Conservation (phyloP, 2,113 vertebrate genomes). For the Lutjanus erythropterus region DNA sequence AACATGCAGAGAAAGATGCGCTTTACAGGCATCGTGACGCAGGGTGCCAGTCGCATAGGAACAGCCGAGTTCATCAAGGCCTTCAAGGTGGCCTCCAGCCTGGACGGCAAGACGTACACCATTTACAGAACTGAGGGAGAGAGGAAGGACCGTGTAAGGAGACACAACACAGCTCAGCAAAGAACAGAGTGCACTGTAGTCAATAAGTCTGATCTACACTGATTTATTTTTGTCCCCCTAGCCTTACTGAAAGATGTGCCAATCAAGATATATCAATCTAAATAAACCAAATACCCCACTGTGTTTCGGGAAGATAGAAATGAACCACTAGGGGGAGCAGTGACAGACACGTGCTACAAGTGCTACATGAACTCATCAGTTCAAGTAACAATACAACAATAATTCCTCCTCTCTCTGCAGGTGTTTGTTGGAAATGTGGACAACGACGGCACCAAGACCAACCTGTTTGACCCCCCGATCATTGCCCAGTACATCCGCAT, state of each 20-base stretch:
- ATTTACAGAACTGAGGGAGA: conserved; percentile 80
- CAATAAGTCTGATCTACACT: background rate
- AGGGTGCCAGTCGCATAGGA: conserved; percentile 92
- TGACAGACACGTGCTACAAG: no score
- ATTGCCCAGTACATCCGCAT: conserved; percentile 91
- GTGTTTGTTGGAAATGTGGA: conserved; percentile 90
- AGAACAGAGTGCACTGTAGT: background rate
- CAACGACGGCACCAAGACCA: conserved; percentile 87
- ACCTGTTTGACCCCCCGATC: conserved; percentile 90
- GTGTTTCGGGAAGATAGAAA: no score
- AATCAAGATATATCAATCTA: no score
- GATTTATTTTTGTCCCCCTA: background rate
- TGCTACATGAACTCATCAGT: no score
- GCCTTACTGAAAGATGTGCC: no score
- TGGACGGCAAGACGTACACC: conserved; percentile 86
- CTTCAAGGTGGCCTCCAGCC: conserved; percentile 93
- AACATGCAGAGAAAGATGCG: conserved; percentile 92
- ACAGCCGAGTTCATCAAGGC: conserved; percentile 88
- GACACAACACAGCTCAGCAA: background rate
- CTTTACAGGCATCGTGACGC: conserved; percentile 90
- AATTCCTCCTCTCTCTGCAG: conserved; percentile 69
- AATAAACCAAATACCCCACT: no score
- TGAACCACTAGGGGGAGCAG: no score
- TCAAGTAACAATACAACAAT: background rate
- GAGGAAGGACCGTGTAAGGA: conserved; percentile 85